phyloP scores from a whole-genome alignment of 2,797 vertebrate species.

The Smutsia temminckii region DNA sequence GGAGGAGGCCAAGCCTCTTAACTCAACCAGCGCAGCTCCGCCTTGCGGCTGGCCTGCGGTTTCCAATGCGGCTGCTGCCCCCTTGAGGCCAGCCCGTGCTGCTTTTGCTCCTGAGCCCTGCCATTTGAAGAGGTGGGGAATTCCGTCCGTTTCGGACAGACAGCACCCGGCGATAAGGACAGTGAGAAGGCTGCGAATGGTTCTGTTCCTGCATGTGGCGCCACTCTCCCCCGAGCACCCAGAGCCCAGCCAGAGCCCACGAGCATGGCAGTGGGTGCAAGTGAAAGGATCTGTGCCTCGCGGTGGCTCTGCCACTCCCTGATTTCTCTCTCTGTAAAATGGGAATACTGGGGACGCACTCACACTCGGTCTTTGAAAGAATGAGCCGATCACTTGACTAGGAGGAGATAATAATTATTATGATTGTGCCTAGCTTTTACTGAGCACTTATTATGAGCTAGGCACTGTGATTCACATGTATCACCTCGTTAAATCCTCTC shows the following conservation, averaged over 20 bases:
- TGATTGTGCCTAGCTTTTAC: neutral
- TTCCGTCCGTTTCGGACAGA: neutral
- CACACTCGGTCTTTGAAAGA: neutral
- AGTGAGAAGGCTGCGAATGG: too few relatives aligned
- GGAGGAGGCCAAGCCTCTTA: too few relatives aligned
- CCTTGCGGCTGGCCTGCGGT: fast-evolving
- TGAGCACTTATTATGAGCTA: neutral
- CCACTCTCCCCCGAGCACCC: neutral
- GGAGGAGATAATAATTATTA: neutral
- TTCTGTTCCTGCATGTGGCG: neutral
- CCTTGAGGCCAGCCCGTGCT: neutral
- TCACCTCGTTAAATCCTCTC: neutral
- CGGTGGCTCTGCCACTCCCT: neutral
- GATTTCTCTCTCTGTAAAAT: neutral
- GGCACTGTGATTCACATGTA: neutral
- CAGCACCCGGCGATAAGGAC: fast-evolving
- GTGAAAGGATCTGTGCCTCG: neutral
- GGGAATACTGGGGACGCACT: neutral
- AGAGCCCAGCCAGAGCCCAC: too few relatives aligned
- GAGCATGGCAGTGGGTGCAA: fast-evolving
- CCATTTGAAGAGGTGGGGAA: too few relatives aligned
- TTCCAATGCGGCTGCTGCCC: slow-evolving; percentile 53
- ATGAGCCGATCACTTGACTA: neutral
- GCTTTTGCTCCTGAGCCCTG: neutral
- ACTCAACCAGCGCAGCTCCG: neutral